Conservation (phyloP, 1,140 invertebrate genomes). For the Acromyrmex charruanus region DNA sequence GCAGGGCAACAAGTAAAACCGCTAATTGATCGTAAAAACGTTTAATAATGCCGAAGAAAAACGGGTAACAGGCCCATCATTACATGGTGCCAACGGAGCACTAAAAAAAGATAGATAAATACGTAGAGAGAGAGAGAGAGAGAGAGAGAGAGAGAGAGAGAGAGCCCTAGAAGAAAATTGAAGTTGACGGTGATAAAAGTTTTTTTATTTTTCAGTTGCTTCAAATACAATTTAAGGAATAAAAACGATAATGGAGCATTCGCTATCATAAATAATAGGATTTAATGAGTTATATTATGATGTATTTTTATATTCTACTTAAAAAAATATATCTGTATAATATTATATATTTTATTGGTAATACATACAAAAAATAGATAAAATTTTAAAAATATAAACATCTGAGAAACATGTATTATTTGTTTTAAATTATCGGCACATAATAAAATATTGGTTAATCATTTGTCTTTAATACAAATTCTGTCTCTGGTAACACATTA, state of each 20-base stretch:
- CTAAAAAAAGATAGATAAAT: background rate
- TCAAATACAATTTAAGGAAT: background rate
- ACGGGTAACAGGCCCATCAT: constrained; percentile 19
- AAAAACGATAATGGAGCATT: background rate
- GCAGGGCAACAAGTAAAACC: constrained; percentile 33
- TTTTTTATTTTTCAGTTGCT: constrained; percentile 31
- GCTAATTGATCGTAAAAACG: constrained; percentile 62
- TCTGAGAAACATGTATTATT: no score
- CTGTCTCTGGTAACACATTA: no score
- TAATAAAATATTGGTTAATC: no score
- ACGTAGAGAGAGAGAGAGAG: background rate
- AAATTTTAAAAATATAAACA: no score
- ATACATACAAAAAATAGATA: no score
- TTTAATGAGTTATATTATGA: background rate
- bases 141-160: background rate
- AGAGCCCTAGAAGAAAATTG: constrained; percentile 5
- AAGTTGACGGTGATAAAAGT: constrained; percentile 35
- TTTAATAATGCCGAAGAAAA: constrained; percentile 57
- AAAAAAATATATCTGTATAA: background rate
- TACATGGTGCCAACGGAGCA: background rate
- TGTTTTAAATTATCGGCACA: no score
- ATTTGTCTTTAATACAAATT: no score
- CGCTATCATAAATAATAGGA: background rate
- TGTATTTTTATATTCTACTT: background rate
- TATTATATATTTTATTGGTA: background rate